Conservation (phyloP, 2,113 vertebrate genomes). For the Zosterops pallidus region DNA sequence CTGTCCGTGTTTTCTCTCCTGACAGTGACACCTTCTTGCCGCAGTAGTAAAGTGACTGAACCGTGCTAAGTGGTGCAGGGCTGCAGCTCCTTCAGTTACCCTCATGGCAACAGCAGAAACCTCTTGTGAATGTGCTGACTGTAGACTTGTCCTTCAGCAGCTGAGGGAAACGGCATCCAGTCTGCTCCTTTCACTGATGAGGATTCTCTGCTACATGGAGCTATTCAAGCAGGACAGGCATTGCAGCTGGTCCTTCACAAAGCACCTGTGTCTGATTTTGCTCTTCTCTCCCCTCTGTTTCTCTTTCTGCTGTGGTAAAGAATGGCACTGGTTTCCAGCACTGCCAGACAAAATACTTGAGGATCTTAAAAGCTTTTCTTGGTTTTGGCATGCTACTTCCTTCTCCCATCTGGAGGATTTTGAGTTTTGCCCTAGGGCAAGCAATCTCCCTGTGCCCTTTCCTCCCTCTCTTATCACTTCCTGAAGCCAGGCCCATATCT, state of each 20-base stretch:
- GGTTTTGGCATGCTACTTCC: neutral
- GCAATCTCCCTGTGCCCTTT: neutral
- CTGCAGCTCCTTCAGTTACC: neutral
- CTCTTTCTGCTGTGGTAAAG: neutral
- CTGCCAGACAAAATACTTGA: neutral
- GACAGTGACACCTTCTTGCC: neutral
- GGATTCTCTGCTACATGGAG: neutral
- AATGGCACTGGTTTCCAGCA: neutral
- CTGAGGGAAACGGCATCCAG: fast-evolving
- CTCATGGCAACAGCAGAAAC: neutral
- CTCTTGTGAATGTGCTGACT: fast-evolving
- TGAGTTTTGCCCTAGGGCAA: neutral
- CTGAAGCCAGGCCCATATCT: neutral
- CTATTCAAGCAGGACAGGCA: neutral
- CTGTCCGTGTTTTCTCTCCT: neutral
- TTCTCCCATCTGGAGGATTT: neutral
- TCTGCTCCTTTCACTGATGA: neutral
- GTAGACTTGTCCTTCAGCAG: neutral
- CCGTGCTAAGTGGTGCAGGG: neutral
- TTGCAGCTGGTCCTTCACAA: neutral
- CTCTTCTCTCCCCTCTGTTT: neutral
- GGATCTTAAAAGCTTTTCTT: neutral
- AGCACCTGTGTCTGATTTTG: neutral
- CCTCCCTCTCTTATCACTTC: neutral
- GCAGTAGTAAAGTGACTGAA: neutral